Base-by-base conservation (phyloP, 2,113 vertebrate genomes). In the Hucho hucho region DNA sequence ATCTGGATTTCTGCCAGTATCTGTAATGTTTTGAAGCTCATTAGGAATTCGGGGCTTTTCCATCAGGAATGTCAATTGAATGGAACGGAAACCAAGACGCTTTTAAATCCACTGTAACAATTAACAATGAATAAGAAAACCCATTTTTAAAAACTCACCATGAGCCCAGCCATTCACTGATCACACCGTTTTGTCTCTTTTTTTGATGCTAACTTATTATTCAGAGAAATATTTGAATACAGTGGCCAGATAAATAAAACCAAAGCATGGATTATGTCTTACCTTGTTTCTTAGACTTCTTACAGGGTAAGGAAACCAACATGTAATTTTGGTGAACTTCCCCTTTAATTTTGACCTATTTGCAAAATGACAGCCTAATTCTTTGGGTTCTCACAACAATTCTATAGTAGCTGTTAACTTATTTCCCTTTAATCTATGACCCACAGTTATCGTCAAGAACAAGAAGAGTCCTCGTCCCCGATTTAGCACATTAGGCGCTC, bases 31-130 rank as follows among this genome's bases (percentile, higher is more conserved):
- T 89, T 89, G 83, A 79, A 77, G 85, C 86, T 90, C 85, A 89
- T 92, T 89, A 88, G 76, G 79, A 90, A 91, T 92, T 92, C 89
- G 85, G 91, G 91, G 89, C 87, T 90, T 79, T 89, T 89, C 88
- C 86, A 64, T 79, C 80, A 82, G 87, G 89, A 92, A 92, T 91
- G 89, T 89, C 86, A 86, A 88, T 84, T 77, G 84, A 85, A 89
- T 84, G 86, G 77, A 83, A 76, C 76, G 67, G 79, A 81, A 83
- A 73, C 87, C 87, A 84, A 89, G 86, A 87, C 84, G 88, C 85
- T 82, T 79, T 79, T 92, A 87, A 87, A 85, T 89, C 16, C 84
- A 79, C 75, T 72, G 80, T 81, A 81, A 92, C 89, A 92, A 92
- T 89, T 87, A 86, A 92, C 89, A 92, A 91, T 89, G 89, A 87